Conservation (phyloP, 2,113 vertebrate species). For the Heterotilapia buettikoferi region DNA sequence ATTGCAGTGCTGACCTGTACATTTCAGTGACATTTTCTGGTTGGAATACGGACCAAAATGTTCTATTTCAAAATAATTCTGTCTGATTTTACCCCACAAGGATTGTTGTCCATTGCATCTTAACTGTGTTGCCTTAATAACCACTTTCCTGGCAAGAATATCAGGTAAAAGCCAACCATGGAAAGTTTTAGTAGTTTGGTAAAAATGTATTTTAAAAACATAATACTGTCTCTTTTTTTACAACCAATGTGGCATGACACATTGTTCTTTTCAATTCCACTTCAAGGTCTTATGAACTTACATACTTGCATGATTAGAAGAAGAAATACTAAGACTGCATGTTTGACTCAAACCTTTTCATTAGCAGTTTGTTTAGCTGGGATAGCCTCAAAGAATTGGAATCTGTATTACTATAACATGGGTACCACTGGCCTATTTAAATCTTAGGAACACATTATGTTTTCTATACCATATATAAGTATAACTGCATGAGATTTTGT, state of each 20-base stretch:
- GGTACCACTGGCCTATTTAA: not conserved
- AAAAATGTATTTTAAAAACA: not conserved
- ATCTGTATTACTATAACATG: fast-evolving
- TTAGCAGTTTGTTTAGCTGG: fast-evolving
- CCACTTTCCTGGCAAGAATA: not conserved
- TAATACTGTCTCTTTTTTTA: not conserved
- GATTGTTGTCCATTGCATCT: not conserved
- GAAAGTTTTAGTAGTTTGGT: not conserved
- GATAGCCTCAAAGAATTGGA: not conserved
- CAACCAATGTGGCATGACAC: not conserved
- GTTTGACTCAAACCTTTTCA: fast-evolving
- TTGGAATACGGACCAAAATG: not conserved
- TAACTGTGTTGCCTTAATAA: not conserved
- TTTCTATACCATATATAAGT: not conserved
- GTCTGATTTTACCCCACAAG: not conserved
- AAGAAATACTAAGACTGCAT: fast-evolving
- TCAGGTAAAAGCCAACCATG: not conserved
- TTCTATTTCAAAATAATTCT: not conserved
- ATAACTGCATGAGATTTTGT: not conserved
- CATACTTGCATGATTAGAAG: not conserved
- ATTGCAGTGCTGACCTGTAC: not conserved
- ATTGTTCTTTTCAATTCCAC: not conserved
- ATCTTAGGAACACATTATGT: not conserved
- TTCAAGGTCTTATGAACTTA: not conserved
- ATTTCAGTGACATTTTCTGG: not conserved